Conservation (phyloP, 1,140 invertebrate genomes). For the Drosophila melanica region DNA sequence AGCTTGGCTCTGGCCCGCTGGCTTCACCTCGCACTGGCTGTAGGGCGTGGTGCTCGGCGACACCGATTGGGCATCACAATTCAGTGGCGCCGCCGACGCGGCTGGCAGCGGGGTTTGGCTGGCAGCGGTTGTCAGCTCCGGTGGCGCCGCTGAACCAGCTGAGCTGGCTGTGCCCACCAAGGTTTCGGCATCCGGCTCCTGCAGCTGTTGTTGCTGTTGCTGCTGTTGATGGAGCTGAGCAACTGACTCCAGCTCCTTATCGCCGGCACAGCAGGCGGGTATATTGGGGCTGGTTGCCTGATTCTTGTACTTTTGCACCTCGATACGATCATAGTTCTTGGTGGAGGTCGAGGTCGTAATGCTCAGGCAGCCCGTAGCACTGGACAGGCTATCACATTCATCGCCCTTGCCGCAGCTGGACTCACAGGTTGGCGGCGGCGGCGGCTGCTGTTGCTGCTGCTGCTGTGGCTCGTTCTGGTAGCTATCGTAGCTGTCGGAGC, state of each 20-base stretch:
- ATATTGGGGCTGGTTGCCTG: constrained; percentile 84
- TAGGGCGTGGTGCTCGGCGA: constrained; percentile 80
- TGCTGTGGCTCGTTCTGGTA: constrained; percentile 38
- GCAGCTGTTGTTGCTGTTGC: constrained; percentile 31
- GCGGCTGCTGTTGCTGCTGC: constrained; percentile 25
- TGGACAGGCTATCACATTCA: constrained; percentile 76
- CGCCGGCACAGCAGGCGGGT: constrained; percentile 67
- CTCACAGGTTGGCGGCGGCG: constrained; percentile 34
- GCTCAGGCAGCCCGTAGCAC: constrained; percentile 74
- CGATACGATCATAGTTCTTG: constrained; percentile 81
- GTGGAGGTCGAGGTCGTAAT: constrained; percentile 79
- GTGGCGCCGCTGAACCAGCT: constrained; percentile 19
- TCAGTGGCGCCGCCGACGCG: constrained; percentile 23
- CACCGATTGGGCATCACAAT: constrained; percentile 70
- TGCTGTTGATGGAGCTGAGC: constrained; percentile 21
- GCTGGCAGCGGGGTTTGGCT: constrained; percentile 63
- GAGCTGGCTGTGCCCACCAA: constrained; percentile 23
- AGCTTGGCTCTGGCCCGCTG: constrained; percentile 57
- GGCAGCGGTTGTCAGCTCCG: constrained; percentile 35
- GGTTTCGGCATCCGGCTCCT: constrained; percentile 44
- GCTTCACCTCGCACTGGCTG: constrained; percentile 72
- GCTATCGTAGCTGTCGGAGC: constrained; percentile 62
- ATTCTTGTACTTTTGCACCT: constrained; percentile 83
- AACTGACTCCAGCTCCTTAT: constrained; percentile 52
- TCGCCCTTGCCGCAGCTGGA: constrained; percentile 49